Base-by-base conservation (phyloP, 2,113 vertebrate species). In the Sinocyclocheilus anshuiensis region DNA sequence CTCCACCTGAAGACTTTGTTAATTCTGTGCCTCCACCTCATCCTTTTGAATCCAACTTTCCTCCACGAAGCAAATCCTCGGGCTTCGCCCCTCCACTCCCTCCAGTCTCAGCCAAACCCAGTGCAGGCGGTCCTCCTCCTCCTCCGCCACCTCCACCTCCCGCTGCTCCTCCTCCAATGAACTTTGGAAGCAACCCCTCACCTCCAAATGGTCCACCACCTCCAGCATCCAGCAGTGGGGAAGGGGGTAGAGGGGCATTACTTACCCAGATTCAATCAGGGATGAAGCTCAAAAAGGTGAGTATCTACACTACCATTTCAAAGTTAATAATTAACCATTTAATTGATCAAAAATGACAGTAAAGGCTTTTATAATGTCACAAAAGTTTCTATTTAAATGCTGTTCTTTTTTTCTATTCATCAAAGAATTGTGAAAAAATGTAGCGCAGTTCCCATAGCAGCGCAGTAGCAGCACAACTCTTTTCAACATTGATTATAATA, bases 251-350 rank as follows among this genome's bases (percentile, higher is more conserved):
- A 89, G 95, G 96, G 0, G 96, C 95, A 2, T 93, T 98, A 87
- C 92, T 98, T 82, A 94, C 97, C 90, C 97, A 98, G 94, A 98
- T 98, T 81, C 93, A 96, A 29, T 86, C 92, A 20, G 97, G 97
- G 57, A 96, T 92, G 90, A 95, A 96, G 84, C 96, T 98, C 20
- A 95, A 92, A 93, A 97, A 96, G 91, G 97, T 97, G 89, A 94
- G 90, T 80, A 83, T 11, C 9, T 24, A 57, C n/a, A 61, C 16
- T 18, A 55, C 53, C 53, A 53, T 53, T 45, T 45, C 2, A 50
- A 50, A 13, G 11, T 50, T 50, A 50, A 50, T 12, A 50, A 50
- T 50, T 50, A 50, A 50, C 3, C 2, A 50, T 50, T 13, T 50
- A 50, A 72, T 39, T 72, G 18, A 22, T 39, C 8, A 39, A 39